Percentiles rank a stretch among this genome's conserved stretches.
Conservation (phyloP, 2,113 vertebrate species). For the Xiphorhynchus elegans region DNA sequence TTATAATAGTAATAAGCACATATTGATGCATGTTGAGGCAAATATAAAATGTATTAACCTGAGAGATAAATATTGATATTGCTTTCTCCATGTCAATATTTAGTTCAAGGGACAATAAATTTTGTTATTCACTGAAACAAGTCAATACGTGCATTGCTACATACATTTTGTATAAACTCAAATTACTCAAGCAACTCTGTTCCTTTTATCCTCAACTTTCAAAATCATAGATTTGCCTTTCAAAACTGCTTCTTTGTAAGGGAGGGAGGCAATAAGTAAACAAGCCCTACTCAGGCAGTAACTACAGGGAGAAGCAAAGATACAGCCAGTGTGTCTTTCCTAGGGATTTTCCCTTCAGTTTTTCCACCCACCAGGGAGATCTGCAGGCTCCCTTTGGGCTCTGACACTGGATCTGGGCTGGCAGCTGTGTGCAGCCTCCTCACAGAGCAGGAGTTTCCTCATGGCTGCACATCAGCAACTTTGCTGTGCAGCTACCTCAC, state of each 20-base stretch:
- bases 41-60: constrained; percentile 61
- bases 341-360: neutral
- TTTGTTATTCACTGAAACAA: constrained; percentile 17
- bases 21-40: constrained; percentile 47
- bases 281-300: neutral
- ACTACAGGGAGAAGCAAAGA: neutral
- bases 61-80: constrained; percentile 60
- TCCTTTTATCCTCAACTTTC: neutral
- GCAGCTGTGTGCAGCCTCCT: neutral
- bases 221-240: neutral
- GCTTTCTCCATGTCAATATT: constrained; percentile 58
- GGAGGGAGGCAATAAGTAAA: neutral
- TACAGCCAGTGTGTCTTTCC: rapidly evolving
- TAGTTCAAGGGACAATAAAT: constrained; percentile 57
- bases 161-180: constrained; percentile 1
- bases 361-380: neutral
- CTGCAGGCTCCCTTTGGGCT: neutral
- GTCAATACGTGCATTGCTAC: neutral
- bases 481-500: neutral
- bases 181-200: neutral
- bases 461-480: neutral
- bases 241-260: neutral
- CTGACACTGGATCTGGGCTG: neutral
- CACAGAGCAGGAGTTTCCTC: neutral
- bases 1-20: constrained; percentile 37